Base-by-base conservation (phyloP, 2,888 invertebrate genomes). In the Rhaphigaster nebulosa region DNA sequence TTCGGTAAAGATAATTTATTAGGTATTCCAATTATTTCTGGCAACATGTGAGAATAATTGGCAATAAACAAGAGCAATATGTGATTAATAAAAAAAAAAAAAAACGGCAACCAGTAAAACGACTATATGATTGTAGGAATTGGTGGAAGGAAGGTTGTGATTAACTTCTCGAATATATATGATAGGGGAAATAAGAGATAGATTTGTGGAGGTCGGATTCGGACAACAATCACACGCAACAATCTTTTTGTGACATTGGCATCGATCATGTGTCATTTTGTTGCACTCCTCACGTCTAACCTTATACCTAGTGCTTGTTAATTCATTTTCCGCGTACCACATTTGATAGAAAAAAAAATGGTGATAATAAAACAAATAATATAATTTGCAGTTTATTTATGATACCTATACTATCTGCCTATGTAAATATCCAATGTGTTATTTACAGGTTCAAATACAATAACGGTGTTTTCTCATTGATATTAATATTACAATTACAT, bases 101-200 rank as follows among this genome's bases (percentile, higher is more conserved):
- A 65, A 1, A 34, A 34, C 18, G 18, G 29, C 13, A 18, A 70
- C n/a, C 70, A 70, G 0, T 1, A 26, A 60, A 60, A 60, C 6
- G 4, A 70, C 6, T 34, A 70, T 34, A 29, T 34, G 70, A 70
- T 70, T 70, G 29, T 29, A 34, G 29, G 8, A 70, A 70, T 70
- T 34, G 29, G 10, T 70, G 3, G 70, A 60, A n/a, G 60, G n/a
- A 60, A 60, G 60, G n/a, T n/a, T 60, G 60, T 60, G 60, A 60
- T 60, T 60, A 60, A 60, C n/a, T 60, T 60, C 60, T 60, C 60
- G 60, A n/a, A 60, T 60, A 60, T 60, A 60, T 60, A 60, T 60
- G 60, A 60, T n/a, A 13, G 60, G 34, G 34, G 34, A 34, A 34
- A 70, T 70, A 70, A 45, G 34, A n/a, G 70, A 18, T 70, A 70